Evolutionary conservation across 35 echinoderm and acorn worm genomes (phyloP).

Genomic region (Ophioderma brevispina): DNA sequence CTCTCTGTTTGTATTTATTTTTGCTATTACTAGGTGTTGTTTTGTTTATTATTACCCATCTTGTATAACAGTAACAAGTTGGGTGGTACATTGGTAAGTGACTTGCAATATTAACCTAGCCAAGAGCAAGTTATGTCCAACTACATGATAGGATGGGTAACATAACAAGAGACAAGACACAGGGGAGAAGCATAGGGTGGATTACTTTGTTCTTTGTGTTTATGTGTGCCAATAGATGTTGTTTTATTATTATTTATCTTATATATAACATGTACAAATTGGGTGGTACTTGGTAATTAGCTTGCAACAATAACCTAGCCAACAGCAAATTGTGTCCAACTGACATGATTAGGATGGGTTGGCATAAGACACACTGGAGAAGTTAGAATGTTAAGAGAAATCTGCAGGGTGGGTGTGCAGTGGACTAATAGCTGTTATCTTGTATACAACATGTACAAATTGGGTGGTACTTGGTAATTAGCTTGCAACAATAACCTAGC

Average conservation of each 20-base stretch:
- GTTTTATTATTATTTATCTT: neutral
- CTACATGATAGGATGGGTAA: too few species aligned
- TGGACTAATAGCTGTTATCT: neutral
- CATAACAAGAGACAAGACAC: too few species aligned
- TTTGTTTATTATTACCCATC: neutral
- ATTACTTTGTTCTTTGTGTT: neutral
- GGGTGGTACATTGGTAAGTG: neutral
- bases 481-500: neutral
- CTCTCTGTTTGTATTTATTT: neutral
- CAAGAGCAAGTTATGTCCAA: too few species aligned
- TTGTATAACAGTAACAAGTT: constrained; percentile 9
- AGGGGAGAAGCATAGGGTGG: too few species aligned
- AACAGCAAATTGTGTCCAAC: neutral
- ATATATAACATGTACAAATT: neutral
- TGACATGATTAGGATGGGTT: too few species aligned
- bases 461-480: neutral
- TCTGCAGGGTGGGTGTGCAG: too few species aligned
- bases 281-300: neutral
- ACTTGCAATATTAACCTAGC: neutral
- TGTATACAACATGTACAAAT: neutral
- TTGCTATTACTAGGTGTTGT: neutral
- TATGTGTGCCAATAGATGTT: neutral
- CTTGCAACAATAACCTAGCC: neutral
- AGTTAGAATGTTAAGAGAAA: too few species aligned
- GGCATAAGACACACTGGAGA: too few species aligned